A percentile compares a stretch with the other conserved stretches of the same genome.
Evolutionary conservation across 2,888 invertebrate species (phyloP).

Genomic region (Eudiplozoon nipponicum): DNA sequence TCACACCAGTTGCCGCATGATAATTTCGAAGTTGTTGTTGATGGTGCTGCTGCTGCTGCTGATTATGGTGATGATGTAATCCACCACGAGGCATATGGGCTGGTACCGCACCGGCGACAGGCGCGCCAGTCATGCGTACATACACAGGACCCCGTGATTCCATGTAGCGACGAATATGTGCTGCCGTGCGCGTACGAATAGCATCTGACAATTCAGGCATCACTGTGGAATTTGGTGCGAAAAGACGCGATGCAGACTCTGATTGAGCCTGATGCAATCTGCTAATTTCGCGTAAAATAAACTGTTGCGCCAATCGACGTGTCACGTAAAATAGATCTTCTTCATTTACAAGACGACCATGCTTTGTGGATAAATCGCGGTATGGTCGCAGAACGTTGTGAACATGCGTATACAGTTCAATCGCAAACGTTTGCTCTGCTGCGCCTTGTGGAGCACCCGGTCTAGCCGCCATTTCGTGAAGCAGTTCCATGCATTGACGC

Average conservation of each 20-base stretch:
- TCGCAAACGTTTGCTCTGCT: neutral
- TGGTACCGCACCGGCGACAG: too few species aligned
- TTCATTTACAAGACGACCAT: too few species aligned
- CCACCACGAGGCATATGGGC: too few species aligned
- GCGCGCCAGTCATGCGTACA: neutral
- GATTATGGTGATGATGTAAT: too few species aligned
- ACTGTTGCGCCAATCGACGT: neutral
- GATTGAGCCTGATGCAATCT: neutral
- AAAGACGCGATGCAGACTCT: neutral
- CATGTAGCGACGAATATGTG: neutral
- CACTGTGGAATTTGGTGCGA: neutral
- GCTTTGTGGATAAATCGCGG: too few species aligned
- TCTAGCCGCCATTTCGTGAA: neutral
- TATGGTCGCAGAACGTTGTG: too few species aligned
- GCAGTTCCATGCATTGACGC: neutral
- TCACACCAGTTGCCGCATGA: too few species aligned
- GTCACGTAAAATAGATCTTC: too few species aligned
- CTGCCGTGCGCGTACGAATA: neutral
- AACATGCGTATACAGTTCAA: neutral
- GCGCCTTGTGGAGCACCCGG: neutral
- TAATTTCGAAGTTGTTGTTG: too few species aligned
- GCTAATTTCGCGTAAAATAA: neutral
- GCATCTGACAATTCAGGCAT: neutral
- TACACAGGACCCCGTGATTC: neutral
- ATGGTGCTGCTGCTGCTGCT: too few species aligned